phyloP scores from a whole-genome alignment of 2,797 vertebrate genomes.

The Benthosema pterotum region DNA sequence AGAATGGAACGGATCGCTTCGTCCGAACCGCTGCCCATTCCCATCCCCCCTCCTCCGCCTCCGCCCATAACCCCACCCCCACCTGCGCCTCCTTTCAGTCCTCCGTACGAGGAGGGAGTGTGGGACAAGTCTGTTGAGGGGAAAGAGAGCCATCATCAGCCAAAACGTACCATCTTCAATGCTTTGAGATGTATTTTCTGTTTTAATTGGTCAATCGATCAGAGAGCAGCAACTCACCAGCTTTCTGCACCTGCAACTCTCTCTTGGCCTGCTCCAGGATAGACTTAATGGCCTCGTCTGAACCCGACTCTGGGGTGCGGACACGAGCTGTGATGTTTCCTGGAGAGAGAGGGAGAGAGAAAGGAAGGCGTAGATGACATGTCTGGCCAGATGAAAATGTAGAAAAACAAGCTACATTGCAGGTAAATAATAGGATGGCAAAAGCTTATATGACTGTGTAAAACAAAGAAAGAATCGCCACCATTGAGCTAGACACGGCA shows the following conservation, averaged over 20 bases:
- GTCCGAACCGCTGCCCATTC: constrained; percentile 84
- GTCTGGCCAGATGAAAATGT: constrained; percentile 41
- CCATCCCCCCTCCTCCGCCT: constrained; percentile 36
- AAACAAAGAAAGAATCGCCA: constrained; percentile 67
- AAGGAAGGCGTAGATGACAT: constrained; percentile 35
- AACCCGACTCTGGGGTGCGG: constrained; percentile 90
- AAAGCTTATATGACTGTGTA: constrained; percentile 43
- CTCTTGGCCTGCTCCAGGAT: constrained; percentile 96
- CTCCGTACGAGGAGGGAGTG: constrained; percentile 81
- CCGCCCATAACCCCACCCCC: constrained; percentile 72
- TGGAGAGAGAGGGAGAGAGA: constrained; percentile 60
- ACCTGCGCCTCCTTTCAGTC: constrained; percentile 80
- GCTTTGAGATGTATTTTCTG: neutral
- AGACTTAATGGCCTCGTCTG: constrained; percentile 96
- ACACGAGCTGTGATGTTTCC: constrained; percentile 95
- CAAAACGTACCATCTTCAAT: constrained; percentile 28
- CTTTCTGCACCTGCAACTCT: constrained; percentile 97
- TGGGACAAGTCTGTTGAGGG: constrained; percentile 87
- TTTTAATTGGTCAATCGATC: constrained; percentile 10
- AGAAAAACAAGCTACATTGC: constrained; percentile 26
- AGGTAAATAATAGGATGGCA: constrained; percentile 21
- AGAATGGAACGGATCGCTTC: constrained; percentile 95
- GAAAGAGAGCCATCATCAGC: constrained; percentile 26
- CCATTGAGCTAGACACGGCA: constrained; percentile 50
- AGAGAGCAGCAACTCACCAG: constrained; percentile 74